Base-by-base conservation (phyloP, 2,797 vertebrate genomes). In the Hybognathus amarus region DNA sequence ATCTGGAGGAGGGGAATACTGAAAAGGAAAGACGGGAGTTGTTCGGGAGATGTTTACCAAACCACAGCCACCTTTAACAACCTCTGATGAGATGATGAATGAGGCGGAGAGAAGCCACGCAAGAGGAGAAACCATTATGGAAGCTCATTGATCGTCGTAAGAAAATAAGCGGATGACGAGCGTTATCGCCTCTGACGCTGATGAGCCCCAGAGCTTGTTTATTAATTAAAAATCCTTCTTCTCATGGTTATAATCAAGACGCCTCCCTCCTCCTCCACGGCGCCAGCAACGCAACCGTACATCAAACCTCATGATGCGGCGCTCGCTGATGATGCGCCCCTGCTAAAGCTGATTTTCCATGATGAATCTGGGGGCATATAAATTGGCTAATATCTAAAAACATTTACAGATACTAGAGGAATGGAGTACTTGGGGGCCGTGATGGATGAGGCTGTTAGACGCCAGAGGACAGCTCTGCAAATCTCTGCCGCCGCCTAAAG, bases 321-420 rank as follows among this genome's bases (percentile, higher is more conserved):
- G 92, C 93, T 89, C 90, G 92, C 94, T 97, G 97, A 99, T 99
- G 99, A 99, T 98, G 97, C 96, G 96, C 96, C 94, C 96, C 84
- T 95, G 97, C 97, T 99, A 98, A 99, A 98, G 97, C 98, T 99
- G 98, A 99, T 99, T 98, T 98, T 99, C 98, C 97, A 98, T 99
- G 98, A 99, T 99, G 98, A 99, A 99, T 99, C 98, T 99, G 96
- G 97, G 97, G 98, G 98, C 97, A 99, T 99, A 99, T 99, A 99
- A 99, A 99, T 99, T 99, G 98, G 98, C 98, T 99, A 99, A 99
- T 99, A 99, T 99, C 98, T 99, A 97, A 99, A 99, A 99, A 99
- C 98, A 99, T 99, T 99, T 99, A 99, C 98, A 99, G 97, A 99
- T 98, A 99, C 97, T 98, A 96, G 97, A 99, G 97, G 97, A 98